These are phyloP conservation scores for Oreochromis niloticus DNA, from an alignment of 2,113 vertebrate genomes.

Conservation along the genomic window DNA sequence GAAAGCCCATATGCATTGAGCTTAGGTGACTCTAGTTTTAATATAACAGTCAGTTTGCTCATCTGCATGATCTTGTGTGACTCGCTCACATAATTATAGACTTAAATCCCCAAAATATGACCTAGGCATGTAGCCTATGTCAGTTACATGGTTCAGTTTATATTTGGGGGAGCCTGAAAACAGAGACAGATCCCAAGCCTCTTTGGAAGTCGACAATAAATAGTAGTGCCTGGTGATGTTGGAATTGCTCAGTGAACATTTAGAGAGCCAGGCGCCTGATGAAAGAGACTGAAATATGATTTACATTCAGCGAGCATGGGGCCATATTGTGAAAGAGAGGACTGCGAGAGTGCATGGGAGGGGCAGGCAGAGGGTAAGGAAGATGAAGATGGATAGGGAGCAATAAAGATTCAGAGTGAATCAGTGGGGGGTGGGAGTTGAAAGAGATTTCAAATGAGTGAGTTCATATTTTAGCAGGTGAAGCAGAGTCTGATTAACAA, in stretches of 20 bases:
- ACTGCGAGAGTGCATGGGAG: neutral
- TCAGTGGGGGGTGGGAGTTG: neutral
- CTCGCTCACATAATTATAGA: constrained; percentile 38
- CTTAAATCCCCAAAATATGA: constrained; percentile 30
- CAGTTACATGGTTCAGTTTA: neutral
- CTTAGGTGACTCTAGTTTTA: neutral
- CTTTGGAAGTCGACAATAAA: constrained; percentile 49
- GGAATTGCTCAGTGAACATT: constrained; percentile 23
- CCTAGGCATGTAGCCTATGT: neutral
- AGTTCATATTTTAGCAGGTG: constrained; percentile 21
- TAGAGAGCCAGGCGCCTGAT: constrained; percentile 48
- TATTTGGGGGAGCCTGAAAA: constrained; percentile 55
- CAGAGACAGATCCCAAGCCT: constrained; percentile 16
- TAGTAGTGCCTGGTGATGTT: constrained; percentile 39
- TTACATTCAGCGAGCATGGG: constrained; percentile 43
- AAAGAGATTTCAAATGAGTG: neutral
- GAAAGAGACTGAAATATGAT: constrained; percentile 68
- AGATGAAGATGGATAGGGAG: constrained; percentile 23
- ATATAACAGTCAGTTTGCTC: neutral
- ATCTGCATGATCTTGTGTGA: constrained; percentile 5
- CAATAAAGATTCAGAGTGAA: neutral
- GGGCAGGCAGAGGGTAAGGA: neutral
- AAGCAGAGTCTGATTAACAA: constrained; percentile 36
- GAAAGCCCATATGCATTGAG: neutral
- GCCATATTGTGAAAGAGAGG: constrained; percentile 16